These are phyloP conservation scores for Lacanobia oleracea DNA, from an alignment of 2,888 invertebrate species.

Conservation along the genomic window DNA sequence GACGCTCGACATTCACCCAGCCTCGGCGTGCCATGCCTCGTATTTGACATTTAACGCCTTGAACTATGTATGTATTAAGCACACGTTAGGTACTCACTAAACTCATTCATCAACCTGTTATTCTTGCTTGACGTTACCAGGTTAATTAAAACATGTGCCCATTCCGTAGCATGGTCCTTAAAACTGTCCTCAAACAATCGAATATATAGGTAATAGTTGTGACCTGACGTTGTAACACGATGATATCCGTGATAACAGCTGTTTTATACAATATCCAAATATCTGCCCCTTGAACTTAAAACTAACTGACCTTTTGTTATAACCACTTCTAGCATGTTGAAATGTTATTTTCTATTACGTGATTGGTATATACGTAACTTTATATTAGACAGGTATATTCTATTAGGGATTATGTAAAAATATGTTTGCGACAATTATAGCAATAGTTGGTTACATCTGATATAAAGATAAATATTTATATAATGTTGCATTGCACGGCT, in stretches of 20 bases:
- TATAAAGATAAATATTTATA: constrained; percentile 33
- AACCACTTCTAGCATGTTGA: constrained; percentile 56
- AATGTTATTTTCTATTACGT: constrained; percentile 68
- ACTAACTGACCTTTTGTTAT: constrained; percentile 66
- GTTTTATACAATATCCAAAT: neutral
- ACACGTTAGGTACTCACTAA: constrained; percentile 46
- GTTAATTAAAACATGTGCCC: constrained; percentile 3
- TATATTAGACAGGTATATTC: constrained; percentile 55
- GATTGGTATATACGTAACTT: constrained; percentile 64
- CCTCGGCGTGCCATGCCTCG: constrained; percentile 71
- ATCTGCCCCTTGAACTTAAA: constrained; percentile 71
- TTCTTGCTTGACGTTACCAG: constrained; percentile 13
- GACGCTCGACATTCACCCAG: constrained; percentile 72
- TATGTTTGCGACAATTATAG: constrained; percentile 57
- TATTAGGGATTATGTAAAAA: constrained; percentile 64
- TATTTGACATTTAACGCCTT: constrained; percentile 79
- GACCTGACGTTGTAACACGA: neutral
- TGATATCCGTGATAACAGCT: constrained; percentile 10
- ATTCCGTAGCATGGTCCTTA: neutral
- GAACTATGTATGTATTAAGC: constrained; percentile 65
- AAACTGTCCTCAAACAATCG: neutral
- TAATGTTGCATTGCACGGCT: constrained; percentile 31
- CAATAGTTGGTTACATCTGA: constrained; percentile 36
- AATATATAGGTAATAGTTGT: too few species aligned
- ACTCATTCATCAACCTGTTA: constrained; percentile 51